A percentile compares a stretch with the other conserved stretches of the same genome.
Evolutionary conservation across 1,140 invertebrate genomes (phyloP).

Genomic region (Drosophila sproati): DNA sequence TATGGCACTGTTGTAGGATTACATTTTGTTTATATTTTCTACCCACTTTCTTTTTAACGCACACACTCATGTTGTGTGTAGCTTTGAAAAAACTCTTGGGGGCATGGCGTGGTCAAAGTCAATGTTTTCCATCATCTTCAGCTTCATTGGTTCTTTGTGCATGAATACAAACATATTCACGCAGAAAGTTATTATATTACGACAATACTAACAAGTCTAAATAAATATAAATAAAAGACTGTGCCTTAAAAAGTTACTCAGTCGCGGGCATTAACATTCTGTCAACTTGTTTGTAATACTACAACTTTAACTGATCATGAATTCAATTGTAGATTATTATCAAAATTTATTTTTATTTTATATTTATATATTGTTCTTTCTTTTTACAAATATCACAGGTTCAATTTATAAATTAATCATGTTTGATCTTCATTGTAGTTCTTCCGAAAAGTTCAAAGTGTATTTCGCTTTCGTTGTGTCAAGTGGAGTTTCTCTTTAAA

Average conservation of each 20-base stretch:
- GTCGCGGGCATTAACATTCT: neutral
- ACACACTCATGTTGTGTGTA: slow-evolving; percentile 24
- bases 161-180: neutral
- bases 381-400: too few species aligned
- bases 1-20: slow-evolving; percentile 46
- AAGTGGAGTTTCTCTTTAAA: neutral
- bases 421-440: too few species aligned
- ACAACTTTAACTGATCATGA: too few species aligned
- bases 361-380: too few species aligned
- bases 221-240: neutral
- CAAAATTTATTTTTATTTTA: too few species aligned
- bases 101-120: slow-evolving; percentile 18
- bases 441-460: neutral
- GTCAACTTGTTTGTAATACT: too few species aligned
- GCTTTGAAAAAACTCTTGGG: slow-evolving; percentile 47
- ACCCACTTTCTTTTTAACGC: slow-evolving; percentile 79
- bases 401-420: too few species aligned
- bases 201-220: slow-evolving; percentile 2
- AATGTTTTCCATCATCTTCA: slow-evolving; percentile 42
- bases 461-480: neutral
- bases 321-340: too few species aligned
- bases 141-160: slow-evolving; percentile 47
- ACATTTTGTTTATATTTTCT: slow-evolving; percentile 75
- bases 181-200: slow-evolving; percentile 12
- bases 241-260: neutral